phyloP scores from a whole-genome alignment of 2,113 vertebrate species.

The Pomatorhinus ruficollis region DNA sequence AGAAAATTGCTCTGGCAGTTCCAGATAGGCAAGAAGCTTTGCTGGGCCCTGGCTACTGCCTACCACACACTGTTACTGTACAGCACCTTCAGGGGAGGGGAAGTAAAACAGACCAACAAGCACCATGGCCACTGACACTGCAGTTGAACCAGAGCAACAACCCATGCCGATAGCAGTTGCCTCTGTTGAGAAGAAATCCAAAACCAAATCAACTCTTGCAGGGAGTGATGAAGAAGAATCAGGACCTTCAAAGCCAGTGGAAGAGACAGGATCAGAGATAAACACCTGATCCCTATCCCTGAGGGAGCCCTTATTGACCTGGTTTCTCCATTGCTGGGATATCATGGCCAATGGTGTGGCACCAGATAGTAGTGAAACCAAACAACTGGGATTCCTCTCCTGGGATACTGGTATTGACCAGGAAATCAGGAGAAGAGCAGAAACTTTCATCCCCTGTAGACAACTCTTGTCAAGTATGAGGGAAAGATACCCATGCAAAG shows the following conservation, averaged over 20 bases:
- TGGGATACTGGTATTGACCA: not conserved
- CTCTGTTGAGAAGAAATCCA: not conserved
- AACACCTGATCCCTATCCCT: not conserved
- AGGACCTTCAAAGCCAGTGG: not conserved
- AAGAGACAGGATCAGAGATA: not conserved
- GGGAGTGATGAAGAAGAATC: not conserved
- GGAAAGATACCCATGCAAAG: not conserved
- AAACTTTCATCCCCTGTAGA: not conserved
- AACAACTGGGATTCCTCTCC: not conserved
- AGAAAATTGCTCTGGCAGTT: not conserved
- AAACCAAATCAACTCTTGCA: not conserved
- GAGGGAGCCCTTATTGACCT: not conserved
- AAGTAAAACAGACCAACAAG: not conserved
- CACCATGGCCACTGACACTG: not conserved
- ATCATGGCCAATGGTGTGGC: accelerated
- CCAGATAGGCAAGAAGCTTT: not conserved
- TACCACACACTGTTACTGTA: not conserved
- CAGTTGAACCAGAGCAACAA: not conserved
- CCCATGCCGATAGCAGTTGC: accelerated
- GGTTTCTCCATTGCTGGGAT: not conserved
- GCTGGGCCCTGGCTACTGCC: not conserved
- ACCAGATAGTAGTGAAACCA: not conserved
- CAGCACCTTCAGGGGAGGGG: not conserved
- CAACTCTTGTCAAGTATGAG: not conserved
- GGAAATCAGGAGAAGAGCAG: not conserved